Evolutionary conservation across 2,113 vertebrate species (phyloP).

Genomic region (Triplophysa rosa): DNA sequence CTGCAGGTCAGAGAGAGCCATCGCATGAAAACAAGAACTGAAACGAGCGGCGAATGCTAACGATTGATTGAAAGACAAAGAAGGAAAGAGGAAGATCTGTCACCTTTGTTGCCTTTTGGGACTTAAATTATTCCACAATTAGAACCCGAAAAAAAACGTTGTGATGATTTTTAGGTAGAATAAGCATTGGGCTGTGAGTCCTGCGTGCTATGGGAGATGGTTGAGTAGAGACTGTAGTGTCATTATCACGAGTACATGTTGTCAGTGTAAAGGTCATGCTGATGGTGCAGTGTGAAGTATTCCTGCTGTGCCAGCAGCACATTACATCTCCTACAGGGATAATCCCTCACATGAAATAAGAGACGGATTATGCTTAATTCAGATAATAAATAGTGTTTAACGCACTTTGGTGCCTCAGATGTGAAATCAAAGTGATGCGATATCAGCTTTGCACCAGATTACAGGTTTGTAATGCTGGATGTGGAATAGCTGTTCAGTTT

Average conservation of each 20-base stretch:
- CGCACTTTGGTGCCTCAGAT: no score
- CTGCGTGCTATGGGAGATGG: not conserved
- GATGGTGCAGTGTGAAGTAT: not conserved
- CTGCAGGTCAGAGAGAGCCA: not conserved
- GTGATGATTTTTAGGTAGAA: no score
- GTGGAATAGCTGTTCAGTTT: no score
- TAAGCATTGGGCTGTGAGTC: no score
- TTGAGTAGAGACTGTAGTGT: not conserved
- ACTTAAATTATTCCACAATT: no score
- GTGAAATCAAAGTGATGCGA: no score
- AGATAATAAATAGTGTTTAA: no score
- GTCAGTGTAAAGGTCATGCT: not conserved
- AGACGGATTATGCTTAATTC: not conserved
- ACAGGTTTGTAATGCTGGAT: no score
- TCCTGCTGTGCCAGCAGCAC: not conserved
- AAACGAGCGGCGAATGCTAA: not conserved
- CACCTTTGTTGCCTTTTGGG: not conserved
- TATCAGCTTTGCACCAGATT: no score
- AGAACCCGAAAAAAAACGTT: no score
- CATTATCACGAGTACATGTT: not conserved
- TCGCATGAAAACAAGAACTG: not conserved
- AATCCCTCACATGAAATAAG: not conserved
- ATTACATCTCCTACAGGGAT: not conserved
- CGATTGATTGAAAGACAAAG: no score
- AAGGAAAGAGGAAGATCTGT: not conserved